Conservation (phyloP, 2,888 invertebrate species). For the Tachina lurida region DNA sequence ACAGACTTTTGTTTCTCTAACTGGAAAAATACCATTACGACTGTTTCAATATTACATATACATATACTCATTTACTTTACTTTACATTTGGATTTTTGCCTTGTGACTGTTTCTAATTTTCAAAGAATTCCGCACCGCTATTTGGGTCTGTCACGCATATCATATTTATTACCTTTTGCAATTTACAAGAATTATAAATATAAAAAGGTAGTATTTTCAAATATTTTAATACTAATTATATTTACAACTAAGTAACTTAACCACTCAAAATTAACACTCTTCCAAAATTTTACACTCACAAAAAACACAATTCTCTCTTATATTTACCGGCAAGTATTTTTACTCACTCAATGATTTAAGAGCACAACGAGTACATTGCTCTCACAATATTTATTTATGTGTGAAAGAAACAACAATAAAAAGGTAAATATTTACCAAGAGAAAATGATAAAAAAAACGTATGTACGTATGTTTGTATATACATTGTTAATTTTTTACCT, state of each 20-base stretch:
- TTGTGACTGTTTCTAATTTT: too few species aligned
- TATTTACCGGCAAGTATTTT: neutral
- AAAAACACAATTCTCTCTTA: neutral
- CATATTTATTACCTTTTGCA: neutral
- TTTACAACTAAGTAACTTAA: constrained; percentile 43
- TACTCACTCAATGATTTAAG: neutral
- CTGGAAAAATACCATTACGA: too few species aligned
- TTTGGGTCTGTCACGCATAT: too few species aligned
- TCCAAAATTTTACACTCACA: neutral
- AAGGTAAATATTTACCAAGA: constrained; percentile 28
- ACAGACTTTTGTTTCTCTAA: too few species aligned
- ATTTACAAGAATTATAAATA: neutral
- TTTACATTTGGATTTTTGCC: too few species aligned
- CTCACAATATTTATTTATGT: too few species aligned
- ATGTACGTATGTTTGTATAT: neutral
- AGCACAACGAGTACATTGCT: too few species aligned
- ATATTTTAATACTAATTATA: constrained; percentile 31
- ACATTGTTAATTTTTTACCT: neutral
- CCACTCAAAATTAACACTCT: constrained; percentile 19
- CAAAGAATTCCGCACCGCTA: too few species aligned
- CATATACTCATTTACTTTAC: too few species aligned
- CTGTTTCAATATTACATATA: too few species aligned
- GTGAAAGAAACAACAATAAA: constrained; percentile 9
- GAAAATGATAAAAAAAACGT: neutral
- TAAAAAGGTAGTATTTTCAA: constrained; percentile 60